Conservation (phyloP, 2,888 invertebrate species). For the Syrista parreyssii region DNA sequence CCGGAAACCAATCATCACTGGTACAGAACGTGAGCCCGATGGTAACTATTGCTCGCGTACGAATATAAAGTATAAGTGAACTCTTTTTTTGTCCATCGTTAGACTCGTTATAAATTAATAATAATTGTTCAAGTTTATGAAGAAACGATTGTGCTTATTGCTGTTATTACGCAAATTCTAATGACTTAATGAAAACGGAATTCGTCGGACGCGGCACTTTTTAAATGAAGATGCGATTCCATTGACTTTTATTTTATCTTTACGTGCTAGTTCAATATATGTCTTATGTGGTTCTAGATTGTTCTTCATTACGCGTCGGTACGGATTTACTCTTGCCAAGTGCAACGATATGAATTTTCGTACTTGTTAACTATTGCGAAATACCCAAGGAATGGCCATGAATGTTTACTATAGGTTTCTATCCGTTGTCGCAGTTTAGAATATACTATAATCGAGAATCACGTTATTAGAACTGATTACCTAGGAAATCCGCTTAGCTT, state of each 20-base stretch:
- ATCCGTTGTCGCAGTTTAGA: neutral
- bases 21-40: neutral
- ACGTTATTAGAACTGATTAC: neutral
- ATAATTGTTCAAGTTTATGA: neutral
- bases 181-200: neutral
- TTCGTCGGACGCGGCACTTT: neutral
- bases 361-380: neutral
- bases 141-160: neutral
- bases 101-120: neutral
- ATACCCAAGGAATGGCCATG: neutral
- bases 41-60: no score
- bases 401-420: neutral
- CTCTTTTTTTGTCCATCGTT: neutral
- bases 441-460: neutral
- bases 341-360: neutral
- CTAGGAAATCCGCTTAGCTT: neutral
- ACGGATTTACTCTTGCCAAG: neutral
- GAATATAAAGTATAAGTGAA: neutral
- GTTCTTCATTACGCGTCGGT: neutral
- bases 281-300: neutral
- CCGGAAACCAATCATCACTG: neutral
- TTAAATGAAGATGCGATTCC: neutral
- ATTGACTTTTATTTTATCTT: neutral
- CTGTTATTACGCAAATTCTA: neutral
- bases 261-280: neutral